Base-by-base conservation (phyloP, 2,797 vertebrate genomes). In the Micrastur ruficollis region DNA sequence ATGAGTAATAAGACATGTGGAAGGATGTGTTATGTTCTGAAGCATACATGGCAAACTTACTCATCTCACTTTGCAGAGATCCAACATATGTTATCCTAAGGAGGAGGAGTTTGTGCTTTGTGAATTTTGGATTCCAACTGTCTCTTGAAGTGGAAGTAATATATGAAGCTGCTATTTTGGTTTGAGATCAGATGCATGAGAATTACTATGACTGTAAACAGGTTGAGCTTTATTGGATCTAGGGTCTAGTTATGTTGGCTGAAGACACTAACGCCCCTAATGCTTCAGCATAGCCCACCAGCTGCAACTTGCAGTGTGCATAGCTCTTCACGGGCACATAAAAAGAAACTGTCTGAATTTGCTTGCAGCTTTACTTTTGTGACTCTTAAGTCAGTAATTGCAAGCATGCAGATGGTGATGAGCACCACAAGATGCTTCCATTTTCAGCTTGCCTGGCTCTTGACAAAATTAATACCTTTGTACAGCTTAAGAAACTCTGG, bases 71-170 rank as follows among this genome's bases (percentile, higher is more conserved):
- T 76, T 82, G 47, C 40, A 74, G 38, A 55, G 52, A 44, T 67
- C 34, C n/a, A 65, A 26, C 5, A 27, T 71, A 20, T 0, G 0
- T 78, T 74, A 49, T 66, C 1, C 1, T 22, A 29, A 31, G 11
- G 36, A 73, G 42, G 9, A 67, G 15, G 8, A 50, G 18, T 56
- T 63, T 61, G 23, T 47, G 36, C 0, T 1, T 58, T 42, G 15
- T 56, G 56, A 49, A 65, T 68, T 87, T 88, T 49, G 32, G 14
- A 74, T 72, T 90, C 26, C 14, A 73, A 8, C 12, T 58, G 63
- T 75, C 53, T 49, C 85, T 66, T 75, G 27, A 86, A 87, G 76
- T n/a, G 10, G 25, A 86, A 71, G 26, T 47, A 26, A 71, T 53
- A 31, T 20, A 27, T 72, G n/a, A 76, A 73, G 25, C 13, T 44